Base-by-base conservation (phyloP, 1,140 invertebrate species). In the Drosophila novamexicana region DNA sequence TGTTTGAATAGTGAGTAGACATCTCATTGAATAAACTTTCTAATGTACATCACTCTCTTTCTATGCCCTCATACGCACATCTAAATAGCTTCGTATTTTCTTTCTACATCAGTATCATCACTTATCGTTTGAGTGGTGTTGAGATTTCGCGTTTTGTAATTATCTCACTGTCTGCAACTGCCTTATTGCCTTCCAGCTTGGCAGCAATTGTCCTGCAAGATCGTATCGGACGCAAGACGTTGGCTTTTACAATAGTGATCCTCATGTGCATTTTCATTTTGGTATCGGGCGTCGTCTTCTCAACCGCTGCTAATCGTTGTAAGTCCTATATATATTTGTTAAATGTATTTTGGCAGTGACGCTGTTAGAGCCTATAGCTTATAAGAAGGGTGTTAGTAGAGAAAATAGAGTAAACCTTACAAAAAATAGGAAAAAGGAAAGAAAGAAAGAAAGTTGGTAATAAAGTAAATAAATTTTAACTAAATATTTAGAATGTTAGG, bases 41-140 rank as follows among this genome's bases (percentile, higher is more conserved):
- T 29, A 29, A 29, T 29, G 22, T 29, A 3, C 22, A 29, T 29
- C 5, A 29, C 2, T 29, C 22, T 29, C 0, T 22, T 61, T 78
- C 47, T 59, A 6, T 14, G 39, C 57, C 40, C 29, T 34, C 45
- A 12, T 18, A 29, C 77, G 10, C 58, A 29, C 64, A 61, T 54
- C 4, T 68, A 22, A 91, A 42, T 75, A 94, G 94, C 59, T 94
- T 95, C 93, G 92, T 95, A 32, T 92, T 95, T 74, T 94, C 94
- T 14, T 88, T 95, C 32, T 94, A 94, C 71, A 95, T 94, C 73
- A 94, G 95, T 79, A 94, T 94, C 1, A 94, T 95, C 62, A 94
- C 94, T 0, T 91, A 94, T n/a, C 95, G 95, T 82, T 93, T 95
- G 42, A 93, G 93, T 64, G 94, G 94, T 65, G 82, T 94, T 56